These are phyloP conservation scores for Cremastinae sp. DNA, from an alignment of 2,888 invertebrate species.

Conservation along the genomic window DNA sequence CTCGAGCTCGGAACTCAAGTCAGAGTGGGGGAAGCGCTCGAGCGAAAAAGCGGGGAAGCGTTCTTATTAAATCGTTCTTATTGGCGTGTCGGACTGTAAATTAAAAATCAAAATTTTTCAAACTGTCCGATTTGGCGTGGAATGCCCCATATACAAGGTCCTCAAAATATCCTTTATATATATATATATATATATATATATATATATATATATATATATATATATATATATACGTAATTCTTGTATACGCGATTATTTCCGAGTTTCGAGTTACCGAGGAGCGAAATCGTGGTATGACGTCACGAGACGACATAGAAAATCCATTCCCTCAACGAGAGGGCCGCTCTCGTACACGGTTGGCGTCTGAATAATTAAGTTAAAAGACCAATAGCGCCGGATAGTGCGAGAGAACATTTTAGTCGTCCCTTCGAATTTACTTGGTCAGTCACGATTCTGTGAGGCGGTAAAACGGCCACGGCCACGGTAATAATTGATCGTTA, in stretches of 20 bases:
- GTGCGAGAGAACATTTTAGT: slow-evolving; percentile 31
- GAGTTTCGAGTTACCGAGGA: not conserved
- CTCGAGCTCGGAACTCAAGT: too few relatives aligned
- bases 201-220: not conserved
- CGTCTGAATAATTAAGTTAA: slow-evolving; percentile 70
- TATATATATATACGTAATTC: not conserved
- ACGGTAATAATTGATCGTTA: slow-evolving; percentile 69
- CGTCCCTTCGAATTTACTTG: slow-evolving; percentile 65
- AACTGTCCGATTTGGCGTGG: too few relatives aligned
- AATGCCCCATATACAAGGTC: too few relatives aligned
- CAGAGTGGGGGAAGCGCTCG: too few relatives aligned
- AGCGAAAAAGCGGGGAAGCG: too few relatives aligned
- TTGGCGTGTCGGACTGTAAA: too few relatives aligned
- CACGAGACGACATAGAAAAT: slow-evolving; percentile 8
- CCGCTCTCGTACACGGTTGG: slow-evolving; percentile 11
- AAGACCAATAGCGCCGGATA: slow-evolving; percentile 44
- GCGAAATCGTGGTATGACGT: not conserved
- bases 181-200: slow-evolving; percentile 6
- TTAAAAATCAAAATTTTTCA: too few relatives aligned
- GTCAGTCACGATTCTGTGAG: slow-evolving; percentile 48
- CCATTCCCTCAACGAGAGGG: slow-evolving; percentile 1
- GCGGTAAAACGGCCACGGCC: slow-evolving; percentile 4
- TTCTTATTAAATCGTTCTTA: too few relatives aligned
- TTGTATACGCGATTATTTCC: not conserved
- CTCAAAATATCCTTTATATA: too few relatives aligned